Evolutionary conservation across 2,113 vertebrate species (phyloP), one percentile per base, ranked within the genome.

Genomic region (Bungarus multicinctus): DNA sequence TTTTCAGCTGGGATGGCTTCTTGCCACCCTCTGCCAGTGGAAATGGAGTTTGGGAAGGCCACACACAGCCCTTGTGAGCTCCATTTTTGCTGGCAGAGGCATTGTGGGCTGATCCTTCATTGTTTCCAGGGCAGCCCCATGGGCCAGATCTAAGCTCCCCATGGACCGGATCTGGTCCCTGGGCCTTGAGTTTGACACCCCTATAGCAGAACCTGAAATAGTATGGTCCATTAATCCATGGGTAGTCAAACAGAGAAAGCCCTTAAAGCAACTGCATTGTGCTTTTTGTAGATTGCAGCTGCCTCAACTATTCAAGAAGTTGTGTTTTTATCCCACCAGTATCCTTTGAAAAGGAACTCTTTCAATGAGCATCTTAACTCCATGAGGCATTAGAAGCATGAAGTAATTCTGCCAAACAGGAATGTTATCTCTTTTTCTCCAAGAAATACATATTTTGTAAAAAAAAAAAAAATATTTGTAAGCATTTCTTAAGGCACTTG

Each of bases 141-240:
- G 5, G 20, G 54, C 54, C 20, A 55, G 20, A 22, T 55, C 54
- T 22, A 54, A 54, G 18, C 54, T 20, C 16, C 4, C 4, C 4
- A 4, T 0, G 0, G 54, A 18, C 54, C 4, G 1, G 22, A 57
- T 23, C 55, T 2, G 22, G 23, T 7, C 23, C 55, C 57, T 2
- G 22, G 55, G 6, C 7, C 23, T 58, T 58, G 57, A 25, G 22
- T 58, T 8, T 58, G 22, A 58, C 2, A 58, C 7, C 22, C 57
- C 23, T 58, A 23, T 7, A 12, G 11, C 12, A 52, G 50, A 52
- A 12, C 27, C 10, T 64, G 27, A 11, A 64, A 0, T 30, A 64
- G 60, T 30, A 25, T 30, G 27, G 10, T 64, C 58, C 58, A 81
- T 39, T 81, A 81, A 81, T 81, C 34, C 18, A 22, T 81, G 16